These are phyloP conservation scores for Girardia tigrina DNA, from an alignment of 2,888 invertebrate genomes.

Conservation along the genomic window DNA sequence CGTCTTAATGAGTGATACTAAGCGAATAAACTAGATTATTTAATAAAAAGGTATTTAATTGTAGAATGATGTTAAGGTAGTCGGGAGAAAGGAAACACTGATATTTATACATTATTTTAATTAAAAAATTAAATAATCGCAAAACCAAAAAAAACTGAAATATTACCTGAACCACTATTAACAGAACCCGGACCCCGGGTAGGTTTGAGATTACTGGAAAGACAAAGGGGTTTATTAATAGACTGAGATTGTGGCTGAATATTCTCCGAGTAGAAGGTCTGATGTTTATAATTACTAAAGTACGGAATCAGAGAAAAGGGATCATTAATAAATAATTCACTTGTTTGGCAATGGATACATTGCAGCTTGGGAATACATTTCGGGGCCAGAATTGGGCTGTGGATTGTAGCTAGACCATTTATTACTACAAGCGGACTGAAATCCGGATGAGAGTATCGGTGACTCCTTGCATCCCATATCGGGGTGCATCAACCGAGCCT, in stretches of 20 bases:
- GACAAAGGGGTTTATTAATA: background rate
- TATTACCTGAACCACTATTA: slow-evolving; percentile 20
- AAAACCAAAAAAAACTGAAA: no score
- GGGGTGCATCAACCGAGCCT: background rate
- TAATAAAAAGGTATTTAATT: no score
- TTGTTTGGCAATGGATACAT: no score
- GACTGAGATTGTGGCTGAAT: slow-evolving; percentile 9
- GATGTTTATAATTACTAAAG: background rate
- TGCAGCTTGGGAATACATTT: slow-evolving; percentile 14
- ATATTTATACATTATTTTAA: no score
- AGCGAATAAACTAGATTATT: no score
- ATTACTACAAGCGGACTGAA: background rate
- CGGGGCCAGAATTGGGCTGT: background rate
- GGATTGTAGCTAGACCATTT: background rate
- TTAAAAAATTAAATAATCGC: no score
- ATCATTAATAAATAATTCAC: background rate
- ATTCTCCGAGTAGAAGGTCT: background rate
- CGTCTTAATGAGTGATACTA: no score
- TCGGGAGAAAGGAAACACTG: no score
- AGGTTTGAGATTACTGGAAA: slow-evolving; percentile 20
- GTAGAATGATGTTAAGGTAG: no score
- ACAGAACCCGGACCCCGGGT: background rate
- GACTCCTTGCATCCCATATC: slow-evolving; percentile 12
- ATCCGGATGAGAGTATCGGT: background rate
- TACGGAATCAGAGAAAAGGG: background rate